Evolutionary conservation across 1,140 invertebrate genomes (phyloP).

Genomic region (Leptinotarsa texana): DNA sequence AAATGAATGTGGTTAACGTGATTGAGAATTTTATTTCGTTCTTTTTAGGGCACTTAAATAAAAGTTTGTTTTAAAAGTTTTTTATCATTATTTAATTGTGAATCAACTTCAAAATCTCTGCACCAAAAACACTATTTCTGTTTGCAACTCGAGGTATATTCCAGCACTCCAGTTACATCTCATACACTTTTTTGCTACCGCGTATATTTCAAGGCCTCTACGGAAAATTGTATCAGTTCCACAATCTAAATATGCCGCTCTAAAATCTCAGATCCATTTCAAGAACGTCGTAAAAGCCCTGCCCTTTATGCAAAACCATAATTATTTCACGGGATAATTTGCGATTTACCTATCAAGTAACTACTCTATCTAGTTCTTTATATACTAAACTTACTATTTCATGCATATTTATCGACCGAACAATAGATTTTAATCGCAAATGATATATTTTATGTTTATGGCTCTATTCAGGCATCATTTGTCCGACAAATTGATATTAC

Average conservation of each 20-base stretch:
- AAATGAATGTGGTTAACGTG: too few species aligned
- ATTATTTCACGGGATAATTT: neutral
- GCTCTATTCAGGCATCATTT: constrained; percentile 6
- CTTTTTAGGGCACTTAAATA: too few species aligned
- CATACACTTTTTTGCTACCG: too few species aligned
- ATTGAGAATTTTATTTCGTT: too few species aligned
- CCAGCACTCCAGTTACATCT: too few species aligned
- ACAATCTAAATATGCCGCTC: neutral
- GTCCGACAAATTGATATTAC: neutral
- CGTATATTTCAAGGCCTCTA: too few species aligned
- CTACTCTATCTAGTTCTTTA: neutral
- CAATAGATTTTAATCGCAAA: neutral
- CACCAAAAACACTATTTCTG: too few species aligned
- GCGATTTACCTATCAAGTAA: neutral
- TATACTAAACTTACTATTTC: neutral
- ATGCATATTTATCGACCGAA: neutral
- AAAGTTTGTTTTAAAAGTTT: too few species aligned
- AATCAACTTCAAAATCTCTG: too few species aligned
- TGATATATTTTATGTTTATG: constrained; percentile 4
- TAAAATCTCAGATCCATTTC: neutral
- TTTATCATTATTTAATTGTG: too few species aligned
- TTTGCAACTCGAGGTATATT: too few species aligned
- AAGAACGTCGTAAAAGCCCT: constrained; percentile 2
- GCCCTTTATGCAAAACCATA: neutral
- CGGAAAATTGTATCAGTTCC: neutral